phyloP scores from a whole-genome alignment of 2,888 invertebrate genomes.

The Halictus quadricinctus region DNA sequence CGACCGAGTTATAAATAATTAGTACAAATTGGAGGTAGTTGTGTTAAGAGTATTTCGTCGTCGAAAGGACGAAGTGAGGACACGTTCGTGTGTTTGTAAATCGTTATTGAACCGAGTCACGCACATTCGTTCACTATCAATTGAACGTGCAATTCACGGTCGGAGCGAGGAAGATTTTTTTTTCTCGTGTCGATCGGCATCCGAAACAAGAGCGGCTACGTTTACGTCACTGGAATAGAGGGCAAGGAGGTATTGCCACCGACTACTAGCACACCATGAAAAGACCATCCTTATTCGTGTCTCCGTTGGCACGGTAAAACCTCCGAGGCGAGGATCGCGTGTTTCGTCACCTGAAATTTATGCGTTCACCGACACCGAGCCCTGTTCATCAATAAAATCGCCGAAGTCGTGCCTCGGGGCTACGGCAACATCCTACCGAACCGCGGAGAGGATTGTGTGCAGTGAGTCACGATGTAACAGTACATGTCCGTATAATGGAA shows the following conservation, averaged over 20 bases:
- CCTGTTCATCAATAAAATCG: slow-evolving; percentile 7
- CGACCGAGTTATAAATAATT: not conserved
- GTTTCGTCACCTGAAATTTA: slow-evolving; percentile 23
- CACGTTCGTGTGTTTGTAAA: not conserved
- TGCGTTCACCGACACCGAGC: not conserved
- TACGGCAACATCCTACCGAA: not conserved
- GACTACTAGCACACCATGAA: slow-evolving; percentile 52
- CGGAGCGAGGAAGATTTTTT: not conserved
- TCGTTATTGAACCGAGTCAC: not conserved
- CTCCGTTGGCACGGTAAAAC: slow-evolving; percentile 67
- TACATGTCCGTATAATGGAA: not conserved
- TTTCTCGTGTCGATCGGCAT: not conserved
- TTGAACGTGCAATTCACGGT: not conserved
- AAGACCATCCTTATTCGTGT: slow-evolving; percentile 57
- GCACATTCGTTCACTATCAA: not conserved
- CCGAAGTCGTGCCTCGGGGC: not conserved
- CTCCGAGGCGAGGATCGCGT: slow-evolving; percentile 50
- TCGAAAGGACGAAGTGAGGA: not conserved
- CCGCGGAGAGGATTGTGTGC: slow-evolving; percentile 1
- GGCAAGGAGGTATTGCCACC: not conserved
- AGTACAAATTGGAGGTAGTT: not conserved
- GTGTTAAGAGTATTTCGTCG: not conserved
- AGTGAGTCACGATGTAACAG: slow-evolving; percentile 21
- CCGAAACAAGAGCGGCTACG: not conserved
- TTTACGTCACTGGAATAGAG: not conserved